Evolutionary conservation across 2,888 invertebrate species (phyloP).

Genomic region (Chalcosyrphus nemorum): DNA sequence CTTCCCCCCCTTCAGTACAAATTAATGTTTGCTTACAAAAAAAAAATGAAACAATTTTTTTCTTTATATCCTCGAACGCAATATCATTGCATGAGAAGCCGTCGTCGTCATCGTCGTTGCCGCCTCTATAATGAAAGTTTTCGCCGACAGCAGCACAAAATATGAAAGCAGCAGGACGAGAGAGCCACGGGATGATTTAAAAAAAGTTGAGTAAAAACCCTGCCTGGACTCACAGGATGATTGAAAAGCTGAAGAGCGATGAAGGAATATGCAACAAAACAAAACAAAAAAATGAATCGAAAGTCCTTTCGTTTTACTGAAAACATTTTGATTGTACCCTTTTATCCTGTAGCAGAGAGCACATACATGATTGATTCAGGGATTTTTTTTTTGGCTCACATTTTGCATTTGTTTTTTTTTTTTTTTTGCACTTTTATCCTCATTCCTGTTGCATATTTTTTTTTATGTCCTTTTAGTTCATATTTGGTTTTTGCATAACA

Average conservation of each 20-base stretch:
- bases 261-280: constrained; percentile 46
- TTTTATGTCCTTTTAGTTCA: constrained; percentile 7
- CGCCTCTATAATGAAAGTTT: constrained; percentile 50
- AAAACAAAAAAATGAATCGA: constrained; percentile 27
- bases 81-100: constrained; percentile 59
- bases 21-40: constrained; percentile 62
- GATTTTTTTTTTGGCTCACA: constrained; percentile 24
- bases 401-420: constrained; percentile 2
- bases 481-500: constrained; percentile 68
- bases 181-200: constrained; percentile 14
- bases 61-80: constrained; percentile 43
- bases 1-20: constrained; percentile 51
- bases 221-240: constrained; percentile 42
- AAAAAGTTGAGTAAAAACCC: too few species aligned
- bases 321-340: constrained; percentile 70
- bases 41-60: constrained; percentile 12
- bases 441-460: constrained; percentile 15
- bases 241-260: constrained; percentile 65
- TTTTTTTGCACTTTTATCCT: not conserved
- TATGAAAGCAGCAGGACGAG: constrained; percentile 41
- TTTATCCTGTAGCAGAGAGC: constrained; percentile 56
- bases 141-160: constrained; percentile 20
- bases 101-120: constrained; percentile 23
- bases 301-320: constrained; percentile 63
- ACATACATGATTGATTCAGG: constrained; percentile 66